These are phyloP conservation scores for Ectemnius continuus DNA, from an alignment of 2,888 invertebrate species.

Conservation along the genomic window DNA sequence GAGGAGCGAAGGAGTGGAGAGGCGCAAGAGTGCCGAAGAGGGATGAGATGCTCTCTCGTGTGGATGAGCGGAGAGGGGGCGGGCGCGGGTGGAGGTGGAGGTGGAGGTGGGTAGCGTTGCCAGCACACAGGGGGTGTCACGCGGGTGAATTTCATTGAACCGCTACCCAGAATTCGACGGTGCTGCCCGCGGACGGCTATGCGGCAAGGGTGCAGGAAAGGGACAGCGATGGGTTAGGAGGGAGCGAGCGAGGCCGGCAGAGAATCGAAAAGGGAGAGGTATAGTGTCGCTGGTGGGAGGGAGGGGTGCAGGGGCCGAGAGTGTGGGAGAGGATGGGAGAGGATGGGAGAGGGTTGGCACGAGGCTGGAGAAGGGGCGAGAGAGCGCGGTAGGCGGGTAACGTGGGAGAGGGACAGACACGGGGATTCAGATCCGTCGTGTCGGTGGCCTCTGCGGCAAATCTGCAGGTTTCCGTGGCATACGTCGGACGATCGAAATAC, in stretches of 20 bases:
- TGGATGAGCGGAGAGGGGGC: slow-evolving; percentile 3
- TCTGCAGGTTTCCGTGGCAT: slow-evolving; percentile 65
- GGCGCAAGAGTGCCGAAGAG: slow-evolving; percentile 6
- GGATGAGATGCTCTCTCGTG: not conserved
- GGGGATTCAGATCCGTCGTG: slow-evolving; percentile 61
- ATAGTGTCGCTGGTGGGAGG: slow-evolving; percentile 20
- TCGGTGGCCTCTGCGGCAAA: slow-evolving; percentile 72
- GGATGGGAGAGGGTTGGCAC: slow-evolving; percentile 22
- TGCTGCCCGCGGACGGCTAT: slow-evolving; percentile 71
- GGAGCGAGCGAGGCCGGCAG: not conserved
- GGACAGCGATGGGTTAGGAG: slow-evolving; percentile 52
- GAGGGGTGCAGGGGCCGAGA: not conserved
- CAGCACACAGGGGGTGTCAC: slow-evolving; percentile 40
- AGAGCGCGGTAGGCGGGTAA: slow-evolving; percentile 7
- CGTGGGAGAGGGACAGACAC: slow-evolving; percentile 52
- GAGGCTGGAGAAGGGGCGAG: slow-evolving; percentile 33
- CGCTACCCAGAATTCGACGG: slow-evolving; percentile 70
- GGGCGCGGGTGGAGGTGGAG: slow-evolving; percentile 15
- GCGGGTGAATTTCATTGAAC: slow-evolving; percentile 72
- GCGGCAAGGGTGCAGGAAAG: slow-evolving; percentile 62
- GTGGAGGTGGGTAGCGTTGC: slow-evolving; percentile 2
- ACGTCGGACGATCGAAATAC: slow-evolving; percentile 33
- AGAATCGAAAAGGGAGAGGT: not conserved
- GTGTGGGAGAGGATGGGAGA: not conserved
- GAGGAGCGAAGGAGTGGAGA: slow-evolving; percentile 34